Percentiles rank a stretch among this genome's conserved stretches.
phyloP scores from a whole-genome alignment of 2,888 invertebrate species.

The Lycophotia porphyrea region DNA sequence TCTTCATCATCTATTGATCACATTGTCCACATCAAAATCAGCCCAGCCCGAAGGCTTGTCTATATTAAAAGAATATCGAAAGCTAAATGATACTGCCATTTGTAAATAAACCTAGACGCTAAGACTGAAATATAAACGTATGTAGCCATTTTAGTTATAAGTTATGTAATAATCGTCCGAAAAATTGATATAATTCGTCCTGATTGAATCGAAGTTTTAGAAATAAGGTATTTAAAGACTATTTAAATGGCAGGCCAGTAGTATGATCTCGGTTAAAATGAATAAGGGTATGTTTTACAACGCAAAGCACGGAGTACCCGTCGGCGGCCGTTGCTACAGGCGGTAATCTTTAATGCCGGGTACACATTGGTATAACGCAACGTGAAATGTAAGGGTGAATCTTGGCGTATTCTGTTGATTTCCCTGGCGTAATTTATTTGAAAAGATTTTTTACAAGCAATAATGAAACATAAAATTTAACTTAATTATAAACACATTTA shows the following conservation, averaged over 20 bases:
- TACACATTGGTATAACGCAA: too few relatives aligned
- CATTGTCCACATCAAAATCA: constrained; percentile 49
- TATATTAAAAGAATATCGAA: constrained; percentile 70
- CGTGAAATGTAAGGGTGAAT: too few relatives aligned
- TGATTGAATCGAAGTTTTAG: constrained; percentile 80
- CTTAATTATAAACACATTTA: too few relatives aligned
- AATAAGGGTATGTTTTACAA: not conserved
- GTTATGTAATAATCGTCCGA: constrained; percentile 77
- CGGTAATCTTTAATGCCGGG: too few relatives aligned
- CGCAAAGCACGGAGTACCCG: not conserved
- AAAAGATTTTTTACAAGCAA: too few relatives aligned
- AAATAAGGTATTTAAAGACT: constrained; percentile 50
- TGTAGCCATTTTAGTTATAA: constrained; percentile 71
- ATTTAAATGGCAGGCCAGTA: constrained; percentile 3
- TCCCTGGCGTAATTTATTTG: too few relatives aligned
- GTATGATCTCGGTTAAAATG: constrained; percentile 26
- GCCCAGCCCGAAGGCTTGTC: constrained; percentile 54
- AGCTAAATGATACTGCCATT: constrained; percentile 88
- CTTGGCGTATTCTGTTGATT: too few relatives aligned
- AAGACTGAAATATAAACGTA: constrained; percentile 74
- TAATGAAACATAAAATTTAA: too few relatives aligned
- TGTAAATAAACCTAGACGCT: constrained; percentile 82
- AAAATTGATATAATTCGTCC: constrained; percentile 82
- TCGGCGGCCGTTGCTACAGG: not conserved
- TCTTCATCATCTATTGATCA: constrained; percentile 6